Evolutionary conservation across 2,888 invertebrate genomes (phyloP), one percentile per base, ranked within the genome.

Genomic region (Brachyptera putata): DNA sequence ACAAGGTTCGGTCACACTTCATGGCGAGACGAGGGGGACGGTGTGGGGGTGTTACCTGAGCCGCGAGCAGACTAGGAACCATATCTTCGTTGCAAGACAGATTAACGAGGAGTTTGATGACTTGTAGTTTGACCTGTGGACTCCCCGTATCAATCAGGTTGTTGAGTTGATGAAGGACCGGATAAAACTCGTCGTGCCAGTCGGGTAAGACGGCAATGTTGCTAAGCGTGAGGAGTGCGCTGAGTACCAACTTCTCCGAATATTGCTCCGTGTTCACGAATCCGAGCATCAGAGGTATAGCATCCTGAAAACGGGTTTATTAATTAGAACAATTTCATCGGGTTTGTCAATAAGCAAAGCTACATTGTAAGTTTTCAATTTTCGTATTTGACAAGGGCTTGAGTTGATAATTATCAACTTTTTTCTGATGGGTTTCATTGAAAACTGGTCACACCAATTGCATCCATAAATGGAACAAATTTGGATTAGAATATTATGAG

Each of bases 11-110:
- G n/a, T n/a, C n/a, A n/a, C n/a, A n/a, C n/a, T n/a, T n/a, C n/a
- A n/a, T n/a, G n/a, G n/a, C n/a, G n/a, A n/a, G n/a, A n/a, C n/a
- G n/a, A n/a, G n/a, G n/a, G n/a, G n/a, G n/a, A n/a, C n/a, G n/a
- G n/a, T n/a, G n/a, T n/a, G n/a, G n/a, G n/a, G n/a, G n/a, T n/a
- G n/a, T n/a, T n/a, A 81, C 82, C 77, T 81, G 79, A 41, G 81
- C 79, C 61, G 80, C 80, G 50, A 82, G 71, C 36, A 83, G 72
- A 67, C 79, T 77, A 5, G 80, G 81, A 48, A 82, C 77, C 76
- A 82, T 78, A 62, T 79, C 79, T 63, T 78, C 74, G 70, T 82
- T 82, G 63, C 80, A 79, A 9, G 81, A 80, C 3, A 83, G 71
- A 69, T 83, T 83, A 57, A 82, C 80, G 41, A 83, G 74, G 26